A percentile compares a stretch with the other conserved stretches of the same genome.
These are phyloP conservation scores for Lampris incognitus DNA, from an alignment of 2,113 vertebrate species.

Conservation along the genomic window DNA sequence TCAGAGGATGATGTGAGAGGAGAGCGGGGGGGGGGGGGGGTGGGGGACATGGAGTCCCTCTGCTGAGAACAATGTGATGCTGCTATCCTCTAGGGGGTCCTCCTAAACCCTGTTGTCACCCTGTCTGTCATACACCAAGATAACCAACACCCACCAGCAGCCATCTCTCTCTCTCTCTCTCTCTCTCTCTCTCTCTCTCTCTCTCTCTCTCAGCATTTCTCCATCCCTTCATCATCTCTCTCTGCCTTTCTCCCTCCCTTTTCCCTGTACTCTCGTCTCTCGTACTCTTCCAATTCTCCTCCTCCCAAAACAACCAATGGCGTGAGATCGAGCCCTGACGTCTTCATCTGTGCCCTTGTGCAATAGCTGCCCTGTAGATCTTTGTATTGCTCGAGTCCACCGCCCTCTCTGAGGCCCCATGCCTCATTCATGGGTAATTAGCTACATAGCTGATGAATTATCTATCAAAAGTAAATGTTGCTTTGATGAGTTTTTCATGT, in stretches of 20 bases:
- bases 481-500: conserved; percentile 2
- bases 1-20: background rate
- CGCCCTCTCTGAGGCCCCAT: background rate
- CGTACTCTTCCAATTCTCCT: background rate
- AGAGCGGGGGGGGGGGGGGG: background rate
- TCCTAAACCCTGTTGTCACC: conserved; percentile 33
- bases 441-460: background rate
- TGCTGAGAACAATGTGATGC: conserved; percentile 4
- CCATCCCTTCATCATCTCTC: background rate
- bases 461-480: background rate
- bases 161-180: conserved; percentile 20
- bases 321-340: conserved; percentile 36
- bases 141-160: conserved; percentile 31
- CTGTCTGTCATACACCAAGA: conserved; percentile 46
- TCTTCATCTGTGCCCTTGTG: conserved; percentile 22
- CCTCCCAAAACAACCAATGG: conserved; percentile 36
- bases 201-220: no score
- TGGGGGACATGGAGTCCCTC: conserved; percentile 9
- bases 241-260: conserved; percentile 24
- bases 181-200: conserved; percentile 21
- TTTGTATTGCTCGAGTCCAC: background rate
- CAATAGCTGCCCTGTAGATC: background rate
- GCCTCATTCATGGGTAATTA: background rate
- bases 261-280: conserved; percentile 19
- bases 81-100: conserved; percentile 2